A percentile compares a stretch with the other conserved stretches of the same genome.
Evolutionary conservation across 2,888 invertebrate genomes (phyloP).

Genomic region (Tenthredo scrophulariae): DNA sequence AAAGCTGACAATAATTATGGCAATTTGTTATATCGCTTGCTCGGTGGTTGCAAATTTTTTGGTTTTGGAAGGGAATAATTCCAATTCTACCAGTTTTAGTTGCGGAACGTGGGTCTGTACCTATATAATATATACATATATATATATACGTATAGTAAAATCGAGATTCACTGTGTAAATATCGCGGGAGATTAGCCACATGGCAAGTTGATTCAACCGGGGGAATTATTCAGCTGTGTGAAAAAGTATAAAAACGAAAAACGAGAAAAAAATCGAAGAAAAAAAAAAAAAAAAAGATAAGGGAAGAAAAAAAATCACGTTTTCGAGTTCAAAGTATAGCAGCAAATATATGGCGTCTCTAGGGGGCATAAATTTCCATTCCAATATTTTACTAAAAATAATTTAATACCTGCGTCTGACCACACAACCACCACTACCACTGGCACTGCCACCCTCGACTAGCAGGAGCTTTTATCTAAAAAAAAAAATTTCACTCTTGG

Average conservation of each 20-base stretch:
- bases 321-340: constrained; percentile 9
- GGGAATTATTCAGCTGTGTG: not conserved
- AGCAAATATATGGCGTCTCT: constrained; percentile 11
- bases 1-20: constrained; percentile 33
- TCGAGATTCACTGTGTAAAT: constrained; percentile 1
- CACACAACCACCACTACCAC: not conserved
- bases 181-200: constrained; percentile 8
- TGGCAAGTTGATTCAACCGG: constrained; percentile 7
- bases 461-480: not conserved
- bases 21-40: not conserved
- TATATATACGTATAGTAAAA: not conserved
- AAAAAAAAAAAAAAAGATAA: not conserved
- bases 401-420: constrained; percentile 21
- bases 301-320: not conserved
- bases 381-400: constrained; percentile 35
- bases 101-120: not conserved
- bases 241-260: not conserved
- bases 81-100: not conserved
- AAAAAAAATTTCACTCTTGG: not conserved
- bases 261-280: not conserved
- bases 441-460: not conserved
- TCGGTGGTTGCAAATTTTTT: not conserved
- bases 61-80: not conserved
- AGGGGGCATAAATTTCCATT: constrained; percentile 30
- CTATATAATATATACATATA: not conserved